phyloP scores from a whole-genome alignment of 2,888 invertebrate genomes.

The Linnaemya vulpina region DNA sequence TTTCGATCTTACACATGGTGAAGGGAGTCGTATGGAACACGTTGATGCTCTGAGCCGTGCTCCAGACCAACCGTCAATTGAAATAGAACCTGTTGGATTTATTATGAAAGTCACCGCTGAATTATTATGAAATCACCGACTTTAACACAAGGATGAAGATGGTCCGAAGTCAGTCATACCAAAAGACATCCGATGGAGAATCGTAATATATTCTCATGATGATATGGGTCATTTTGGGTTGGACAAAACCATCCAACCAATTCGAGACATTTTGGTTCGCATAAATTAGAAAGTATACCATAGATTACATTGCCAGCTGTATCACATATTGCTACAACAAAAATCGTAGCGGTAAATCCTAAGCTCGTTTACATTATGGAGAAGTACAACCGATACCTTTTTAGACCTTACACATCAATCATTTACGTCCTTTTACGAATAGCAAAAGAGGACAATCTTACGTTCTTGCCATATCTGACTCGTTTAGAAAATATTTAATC shows the following conservation, averaged over 20 bases:
- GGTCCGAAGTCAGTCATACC: background rate
- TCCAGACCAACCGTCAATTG: background rate
- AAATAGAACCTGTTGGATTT: background rate
- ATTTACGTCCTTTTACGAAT: constrained; percentile 50
- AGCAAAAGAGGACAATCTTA: constrained; percentile 51
- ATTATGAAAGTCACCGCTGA: constrained; percentile 32
- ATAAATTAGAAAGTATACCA: constrained; percentile 12
- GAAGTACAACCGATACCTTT: constrained; percentile 31
- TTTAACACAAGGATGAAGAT: constrained; percentile 25
- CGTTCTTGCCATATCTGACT: constrained; percentile 58
- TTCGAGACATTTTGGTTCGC: constrained; percentile 12
- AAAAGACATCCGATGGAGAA: constrained; percentile 1
- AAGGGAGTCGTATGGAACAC: background rate
- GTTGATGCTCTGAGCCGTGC: background rate
- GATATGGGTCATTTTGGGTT: too few species aligned
- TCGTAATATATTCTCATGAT: constrained; percentile 1
- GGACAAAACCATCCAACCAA: background rate
- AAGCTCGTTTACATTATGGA: constrained; percentile 22
- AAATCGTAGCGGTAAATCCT: constrained; percentile 11
- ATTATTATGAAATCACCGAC: constrained; percentile 32
- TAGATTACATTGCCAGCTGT: too few species aligned
- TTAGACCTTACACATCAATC: constrained; percentile 42
- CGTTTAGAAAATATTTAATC: constrained; percentile 27
- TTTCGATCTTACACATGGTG: constrained; percentile 3
- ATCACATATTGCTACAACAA: background rate